Evolutionary conservation across 2,888 invertebrate species (phyloP), one percentile per base, ranked within the genome.

Genomic region (Entomobrya multifasciata): DNA sequence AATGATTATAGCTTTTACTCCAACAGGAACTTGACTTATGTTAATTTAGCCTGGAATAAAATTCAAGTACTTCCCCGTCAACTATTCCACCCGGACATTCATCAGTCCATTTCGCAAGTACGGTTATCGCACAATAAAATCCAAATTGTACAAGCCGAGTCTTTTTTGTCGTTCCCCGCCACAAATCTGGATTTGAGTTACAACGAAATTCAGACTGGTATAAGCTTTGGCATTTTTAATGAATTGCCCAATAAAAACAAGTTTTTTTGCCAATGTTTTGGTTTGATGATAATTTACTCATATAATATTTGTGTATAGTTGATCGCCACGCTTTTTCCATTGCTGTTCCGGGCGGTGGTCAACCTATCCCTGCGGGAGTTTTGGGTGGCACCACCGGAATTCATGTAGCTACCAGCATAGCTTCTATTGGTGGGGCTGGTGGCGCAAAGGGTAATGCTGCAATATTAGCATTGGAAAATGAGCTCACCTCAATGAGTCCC

Each of bases 21-120:
- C 30, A 91, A 91, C 72, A 94, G 94, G 8, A 95, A 95, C 91
- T 92, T 96, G 30, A 95, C 95, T 92, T 97, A 97, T 93, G 93
- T 97, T 84, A 97, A 97, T 92, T 93, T 98, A 91, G 97, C 97
- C 92, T 96, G 96, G 80, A 98, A 98, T 93, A 95, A 96, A 91
- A 94, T 98, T 13, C 94, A 95, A 87, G 94, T 94, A 60, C 93
- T 97, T 85, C 95, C 96, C 0, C 93, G 94, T 47, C 95, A 94
- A 88, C 93, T 96, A 67, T 95, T 97, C 91, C 94, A 95, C 91
- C 93, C 95, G 1, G 95, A 95, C 81, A 93, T 95, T 5, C 96
- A 97, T 91, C 94, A 95, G 11, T 95, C 95, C 90, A 92, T 97
- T 77, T 95, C 95, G 80, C 96, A 97, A 92, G 94, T 97, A 55